Evolutionary conservation across 1,140 invertebrate genomes (phyloP).

Genomic region (Drosophila rufa): DNA sequence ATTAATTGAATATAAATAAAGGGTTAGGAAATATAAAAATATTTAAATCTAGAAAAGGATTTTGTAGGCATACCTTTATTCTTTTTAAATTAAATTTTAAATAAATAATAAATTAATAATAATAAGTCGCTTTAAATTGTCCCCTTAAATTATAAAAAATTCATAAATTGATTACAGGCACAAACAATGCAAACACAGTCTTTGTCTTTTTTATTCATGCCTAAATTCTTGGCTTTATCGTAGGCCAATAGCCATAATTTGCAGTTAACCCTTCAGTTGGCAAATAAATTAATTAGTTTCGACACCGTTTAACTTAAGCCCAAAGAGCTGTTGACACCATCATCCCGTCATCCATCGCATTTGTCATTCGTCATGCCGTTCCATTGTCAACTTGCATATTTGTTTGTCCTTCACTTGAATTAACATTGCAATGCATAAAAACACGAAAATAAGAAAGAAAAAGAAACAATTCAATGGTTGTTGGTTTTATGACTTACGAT

Average conservation of each 20-base stretch:
- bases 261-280: constrained; percentile 27
- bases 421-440: constrained; percentile 42
- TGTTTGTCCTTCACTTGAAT: constrained; percentile 52
- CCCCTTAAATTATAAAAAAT: not conserved
- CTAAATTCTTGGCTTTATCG: constrained; percentile 10
- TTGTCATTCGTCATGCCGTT: constrained; percentile 42
- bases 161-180: not conserved
- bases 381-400: constrained; percentile 42
- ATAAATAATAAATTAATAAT: no score
- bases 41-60: not conserved
- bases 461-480: constrained; percentile 25
- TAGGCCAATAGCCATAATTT: constrained; percentile 9
- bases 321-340: constrained; percentile 40
- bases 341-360: constrained; percentile 7
- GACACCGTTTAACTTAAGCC: constrained; percentile 48
- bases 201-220: not conserved
- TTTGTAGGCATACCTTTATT: no score
- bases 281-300: constrained; percentile 48
- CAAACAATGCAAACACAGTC: not conserved
- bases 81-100: no score
- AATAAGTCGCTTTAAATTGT: not conserved
- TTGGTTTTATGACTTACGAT: constrained; percentile 43
- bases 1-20: not conserved
- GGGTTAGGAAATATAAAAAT: not conserved
- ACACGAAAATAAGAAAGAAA: constrained; percentile 20